Conservation (phyloP, 2,888 invertebrate species). For the Diloba caeruleocephala region DNA sequence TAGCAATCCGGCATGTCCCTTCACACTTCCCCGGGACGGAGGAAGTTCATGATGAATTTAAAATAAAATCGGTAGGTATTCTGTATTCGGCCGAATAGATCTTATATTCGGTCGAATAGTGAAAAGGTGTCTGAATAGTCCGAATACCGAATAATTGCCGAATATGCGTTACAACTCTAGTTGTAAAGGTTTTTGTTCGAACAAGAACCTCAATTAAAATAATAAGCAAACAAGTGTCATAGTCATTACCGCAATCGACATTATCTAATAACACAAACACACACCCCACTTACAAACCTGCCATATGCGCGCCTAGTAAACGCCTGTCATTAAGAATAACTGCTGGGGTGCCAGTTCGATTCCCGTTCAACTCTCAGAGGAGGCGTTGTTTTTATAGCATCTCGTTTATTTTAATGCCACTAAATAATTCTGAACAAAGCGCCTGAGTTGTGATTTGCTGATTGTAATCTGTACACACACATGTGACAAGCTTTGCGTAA, state of each 20-base stretch:
- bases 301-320: conserved; percentile 79
- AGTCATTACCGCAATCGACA: conserved; percentile 12
- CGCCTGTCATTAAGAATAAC: conserved; percentile 74
- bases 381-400: conserved; percentile 69
- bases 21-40: too few species aligned
- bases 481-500: conserved; percentile 35
- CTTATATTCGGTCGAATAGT: too few species aligned
- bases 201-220: conserved; percentile 4
- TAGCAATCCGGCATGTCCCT: too few species aligned
- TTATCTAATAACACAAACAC: conserved; percentile 3
- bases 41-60: too few species aligned
- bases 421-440: conserved; percentile 68
- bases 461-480: conserved; percentile 47
- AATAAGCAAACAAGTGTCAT: conserved; percentile 9
- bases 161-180: background rate
- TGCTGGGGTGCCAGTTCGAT: conserved; percentile 54
- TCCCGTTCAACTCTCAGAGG: conserved; percentile 68
- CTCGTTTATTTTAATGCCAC: conserved; percentile 82
- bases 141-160: too few species aligned
- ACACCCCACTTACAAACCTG: conserved; percentile 28
- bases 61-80: too few species aligned
- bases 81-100: too few species aligned
- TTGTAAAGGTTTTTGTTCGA: background rate
- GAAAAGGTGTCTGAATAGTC: too few species aligned
- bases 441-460: conserved; percentile 55